Evolutionary conservation across 2,797 vertebrate species (phyloP).

Genomic region (Potorous gilbertii): DNA sequence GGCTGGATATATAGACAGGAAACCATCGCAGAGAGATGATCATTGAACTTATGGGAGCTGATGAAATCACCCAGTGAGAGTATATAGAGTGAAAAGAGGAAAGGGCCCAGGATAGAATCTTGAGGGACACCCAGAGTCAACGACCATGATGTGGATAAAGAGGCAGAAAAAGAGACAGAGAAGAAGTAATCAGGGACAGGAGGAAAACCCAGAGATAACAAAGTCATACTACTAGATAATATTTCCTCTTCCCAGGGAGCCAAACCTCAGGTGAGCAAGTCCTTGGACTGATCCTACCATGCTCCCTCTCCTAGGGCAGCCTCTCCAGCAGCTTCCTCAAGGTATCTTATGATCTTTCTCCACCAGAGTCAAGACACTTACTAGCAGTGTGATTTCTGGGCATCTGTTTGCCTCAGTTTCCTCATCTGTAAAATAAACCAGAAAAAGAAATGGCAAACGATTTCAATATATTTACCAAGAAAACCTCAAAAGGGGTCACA

Average conservation of each 20-base stretch:
- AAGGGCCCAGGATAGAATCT: neutral
- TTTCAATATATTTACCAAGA: neutral
- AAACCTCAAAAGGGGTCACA: neutral
- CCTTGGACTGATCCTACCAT: neutral
- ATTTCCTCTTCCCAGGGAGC: neutral
- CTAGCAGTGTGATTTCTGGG: neutral
- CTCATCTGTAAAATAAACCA: neutral
- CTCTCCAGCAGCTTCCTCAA: neutral
- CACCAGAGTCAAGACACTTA: neutral
- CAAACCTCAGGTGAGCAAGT: neutral
- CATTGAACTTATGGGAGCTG: neutral
- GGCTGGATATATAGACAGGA: neutral
- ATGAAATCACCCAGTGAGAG: neutral
- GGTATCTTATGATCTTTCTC: neutral
- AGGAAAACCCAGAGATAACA: neutral
- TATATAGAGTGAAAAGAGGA: neutral
- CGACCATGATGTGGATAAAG: neutral
- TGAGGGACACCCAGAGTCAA: neutral
- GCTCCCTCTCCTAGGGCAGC: neutral
- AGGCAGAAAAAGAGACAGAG: neutral
- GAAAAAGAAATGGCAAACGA: neutral
- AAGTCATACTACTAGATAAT: neutral
- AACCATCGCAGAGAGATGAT: neutral
- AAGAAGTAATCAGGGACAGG: neutral
- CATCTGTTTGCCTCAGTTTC: neutral